These are phyloP conservation scores for Apamea anceps DNA, from an alignment of 2,888 invertebrate species.

Conservation along the genomic window DNA sequence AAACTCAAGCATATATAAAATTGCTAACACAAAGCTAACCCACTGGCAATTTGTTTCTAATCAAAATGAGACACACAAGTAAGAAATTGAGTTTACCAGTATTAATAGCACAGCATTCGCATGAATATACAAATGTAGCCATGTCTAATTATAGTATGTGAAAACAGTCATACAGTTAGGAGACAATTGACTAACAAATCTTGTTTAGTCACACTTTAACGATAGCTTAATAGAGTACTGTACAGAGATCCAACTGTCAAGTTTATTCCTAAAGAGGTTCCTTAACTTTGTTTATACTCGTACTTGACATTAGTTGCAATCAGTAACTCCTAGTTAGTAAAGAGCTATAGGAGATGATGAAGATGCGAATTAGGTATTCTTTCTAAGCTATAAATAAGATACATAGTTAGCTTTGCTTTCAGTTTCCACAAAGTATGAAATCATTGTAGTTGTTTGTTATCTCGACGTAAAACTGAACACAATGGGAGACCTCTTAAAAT, in stretches of 20 bases:
- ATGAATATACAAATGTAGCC: constrained; percentile 37
- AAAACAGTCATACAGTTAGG: constrained; percentile 50
- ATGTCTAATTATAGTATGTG: constrained; percentile 48
- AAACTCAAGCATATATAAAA: too few species aligned
- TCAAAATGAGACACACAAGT: constrained; percentile 18
- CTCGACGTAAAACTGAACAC: not conserved
- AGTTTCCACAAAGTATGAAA: not conserved
- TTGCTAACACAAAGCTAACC: not conserved
- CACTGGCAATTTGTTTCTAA: constrained; percentile 22
- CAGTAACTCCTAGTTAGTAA: not conserved
- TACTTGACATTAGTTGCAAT: not conserved
- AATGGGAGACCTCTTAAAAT: not conserved
- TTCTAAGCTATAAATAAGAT: not conserved
- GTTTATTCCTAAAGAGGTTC: not conserved
- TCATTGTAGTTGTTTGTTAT: not conserved
- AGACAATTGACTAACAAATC: constrained; percentile 60
- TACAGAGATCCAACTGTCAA: not conserved
- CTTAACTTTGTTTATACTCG: not conserved
- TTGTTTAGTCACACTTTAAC: constrained; percentile 41
- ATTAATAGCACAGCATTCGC: constrained; percentile 36
- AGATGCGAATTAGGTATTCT: not conserved
- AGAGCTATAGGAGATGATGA: not conserved
- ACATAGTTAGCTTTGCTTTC: not conserved
- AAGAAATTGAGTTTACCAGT: constrained; percentile 36
- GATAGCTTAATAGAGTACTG: constrained; percentile 27